A percentile compares a stretch with the other conserved stretches of the same genome.
Conservation (phyloP, 2,888 invertebrate genomes). For the Tetheella fluctuosa region DNA sequence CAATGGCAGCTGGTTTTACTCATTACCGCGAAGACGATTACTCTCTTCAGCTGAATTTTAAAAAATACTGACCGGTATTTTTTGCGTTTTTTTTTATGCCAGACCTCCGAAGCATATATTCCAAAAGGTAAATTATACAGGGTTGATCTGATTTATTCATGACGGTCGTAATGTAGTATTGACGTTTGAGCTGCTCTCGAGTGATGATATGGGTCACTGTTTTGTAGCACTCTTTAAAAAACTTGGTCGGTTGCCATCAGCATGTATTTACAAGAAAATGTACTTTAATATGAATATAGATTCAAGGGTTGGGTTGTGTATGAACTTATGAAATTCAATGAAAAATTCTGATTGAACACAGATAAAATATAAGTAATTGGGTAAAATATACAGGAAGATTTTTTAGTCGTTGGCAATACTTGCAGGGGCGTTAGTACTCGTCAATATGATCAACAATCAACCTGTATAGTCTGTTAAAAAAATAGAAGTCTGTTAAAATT, state of each 20-base stretch:
- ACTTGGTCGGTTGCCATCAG: not conserved
- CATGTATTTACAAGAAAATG: not conserved
- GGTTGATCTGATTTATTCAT: conserved; percentile 13
- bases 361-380: too few species aligned
- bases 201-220: conserved; percentile 8
- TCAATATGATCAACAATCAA: too few species aligned
- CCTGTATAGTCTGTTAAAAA: too few species aligned
- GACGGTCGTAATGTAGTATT: conserved; percentile 1
- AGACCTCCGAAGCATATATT: not conserved
- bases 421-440: too few species aligned
- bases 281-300: not conserved
- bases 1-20: too few species aligned
- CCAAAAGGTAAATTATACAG: not conserved
- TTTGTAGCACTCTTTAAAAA: conserved; percentile 5
- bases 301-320: not conserved
- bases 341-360: not conserved
- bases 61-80: not conserved
- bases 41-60: too few species aligned
- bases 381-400: too few species aligned
- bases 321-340: not conserved
- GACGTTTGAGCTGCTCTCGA: not conserved
- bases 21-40: too few species aligned
- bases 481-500: too few species aligned
- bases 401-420: too few species aligned
- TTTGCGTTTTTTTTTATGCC: not conserved